Conservation (phyloP, 2,797 vertebrate species). For the Paguma larvata region DNA sequence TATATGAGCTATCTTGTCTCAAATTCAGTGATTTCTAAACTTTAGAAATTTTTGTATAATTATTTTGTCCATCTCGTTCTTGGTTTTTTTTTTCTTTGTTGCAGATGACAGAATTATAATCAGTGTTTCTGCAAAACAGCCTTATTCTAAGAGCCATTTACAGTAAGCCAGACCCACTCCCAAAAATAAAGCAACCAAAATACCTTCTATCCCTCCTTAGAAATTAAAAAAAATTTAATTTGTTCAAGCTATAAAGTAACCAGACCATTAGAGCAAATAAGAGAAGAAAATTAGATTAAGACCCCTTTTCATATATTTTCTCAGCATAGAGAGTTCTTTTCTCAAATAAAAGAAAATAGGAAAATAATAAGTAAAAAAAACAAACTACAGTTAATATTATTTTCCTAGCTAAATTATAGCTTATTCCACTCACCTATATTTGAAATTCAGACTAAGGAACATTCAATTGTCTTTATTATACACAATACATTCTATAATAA, state of each 20-base stretch:
- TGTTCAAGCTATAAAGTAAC: conserved; percentile 49
- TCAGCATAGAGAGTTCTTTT: conserved; percentile 33
- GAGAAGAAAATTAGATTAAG: conserved; percentile 67
- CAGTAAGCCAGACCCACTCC: background rate
- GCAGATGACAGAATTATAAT: conserved; percentile 40
- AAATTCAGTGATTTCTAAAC: conserved; percentile 56
- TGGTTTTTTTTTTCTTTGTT: conserved; percentile 55
- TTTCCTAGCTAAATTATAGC: conserved; percentile 56
- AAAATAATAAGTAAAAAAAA: conserved; percentile 55
- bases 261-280: conserved; percentile 70
- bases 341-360: conserved; percentile 17
- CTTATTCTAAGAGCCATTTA: conserved; percentile 65
- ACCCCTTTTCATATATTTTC: conserved; percentile 37
- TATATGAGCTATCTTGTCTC: conserved; percentile 2
- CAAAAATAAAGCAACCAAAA: conserved; percentile 7
- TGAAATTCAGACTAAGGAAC: conserved; percentile 55
- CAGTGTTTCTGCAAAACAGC: conserved; percentile 50
- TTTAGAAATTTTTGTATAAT: conserved; percentile 35
- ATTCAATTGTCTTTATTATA: conserved; percentile 41
- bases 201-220: background rate
- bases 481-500: conserved; percentile 33
- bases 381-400: conserved; percentile 17
- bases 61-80: conserved; percentile 14
- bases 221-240: conserved; percentile 58
- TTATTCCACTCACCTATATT: conserved; percentile 45